Evolutionary conservation across 2,888 invertebrate genomes (phyloP).

Genomic region (Eupithecia pulchellata): DNA sequence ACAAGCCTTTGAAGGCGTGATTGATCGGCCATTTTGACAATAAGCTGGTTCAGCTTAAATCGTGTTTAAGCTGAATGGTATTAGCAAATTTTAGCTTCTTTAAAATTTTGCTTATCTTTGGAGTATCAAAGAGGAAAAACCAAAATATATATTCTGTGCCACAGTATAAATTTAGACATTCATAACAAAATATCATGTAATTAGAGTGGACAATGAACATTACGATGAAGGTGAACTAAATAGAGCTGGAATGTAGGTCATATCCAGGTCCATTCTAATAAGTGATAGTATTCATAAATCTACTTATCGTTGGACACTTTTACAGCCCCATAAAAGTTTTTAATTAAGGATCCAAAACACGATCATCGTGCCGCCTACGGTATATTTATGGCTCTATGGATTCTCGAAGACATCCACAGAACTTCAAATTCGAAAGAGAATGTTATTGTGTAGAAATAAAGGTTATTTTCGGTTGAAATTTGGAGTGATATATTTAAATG

Average conservation of each 20-base stretch:
- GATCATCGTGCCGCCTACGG: conserved; percentile 66
- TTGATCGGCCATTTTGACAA: not conserved
- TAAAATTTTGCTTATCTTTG: not conserved
- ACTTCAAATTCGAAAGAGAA: conserved; percentile 20
- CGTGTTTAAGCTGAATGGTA: not conserved
- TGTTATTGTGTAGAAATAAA: conserved; percentile 14
- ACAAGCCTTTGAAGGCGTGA: conserved; percentile 1
- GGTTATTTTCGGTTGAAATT: conserved; percentile 21
- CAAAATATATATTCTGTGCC: not conserved
- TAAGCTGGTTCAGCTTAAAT: not conserved
- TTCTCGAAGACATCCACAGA: conserved; percentile 24
- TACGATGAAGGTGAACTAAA: conserved; percentile 27
- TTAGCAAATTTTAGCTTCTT: not conserved
- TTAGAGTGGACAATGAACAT: not conserved
- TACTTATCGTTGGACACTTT: conserved; percentile 71
- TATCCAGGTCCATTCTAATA: conserved; percentile 51
- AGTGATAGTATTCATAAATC: conserved; percentile 51
- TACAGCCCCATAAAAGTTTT: conserved; percentile 79
- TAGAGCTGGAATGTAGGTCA: conserved; percentile 40
- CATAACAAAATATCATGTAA: not conserved
- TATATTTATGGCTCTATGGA: conserved; percentile 50
- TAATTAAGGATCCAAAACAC: conserved; percentile 80
- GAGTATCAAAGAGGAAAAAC: not conserved
- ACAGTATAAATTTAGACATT: not conserved
- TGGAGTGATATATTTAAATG: conserved; percentile 34